A percentile compares a stretch with the other conserved stretches of the same genome.
Conservation (phyloP, 2,797 vertebrate species). For the Hipposideros larvatus region DNA sequence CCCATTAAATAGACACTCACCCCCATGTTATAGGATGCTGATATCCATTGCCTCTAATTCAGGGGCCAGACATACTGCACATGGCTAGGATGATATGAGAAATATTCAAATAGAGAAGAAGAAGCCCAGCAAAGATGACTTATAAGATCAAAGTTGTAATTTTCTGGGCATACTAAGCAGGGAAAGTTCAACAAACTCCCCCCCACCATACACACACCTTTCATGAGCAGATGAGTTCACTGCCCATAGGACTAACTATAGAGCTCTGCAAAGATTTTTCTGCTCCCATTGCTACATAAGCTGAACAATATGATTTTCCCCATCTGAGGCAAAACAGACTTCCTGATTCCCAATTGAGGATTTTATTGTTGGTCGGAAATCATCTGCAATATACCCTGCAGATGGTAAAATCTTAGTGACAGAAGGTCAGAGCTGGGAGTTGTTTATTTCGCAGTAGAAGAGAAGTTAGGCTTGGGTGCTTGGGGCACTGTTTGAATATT, state of each 20-base stretch:
- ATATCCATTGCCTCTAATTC: neutral
- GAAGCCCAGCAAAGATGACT: neutral
- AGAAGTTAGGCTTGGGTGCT: neutral
- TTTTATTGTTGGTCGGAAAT: slow-evolving; percentile 42
- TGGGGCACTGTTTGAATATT: slow-evolving; percentile 36
- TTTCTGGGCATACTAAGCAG: neutral
- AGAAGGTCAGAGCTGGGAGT: neutral
- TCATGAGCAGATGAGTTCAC: neutral
- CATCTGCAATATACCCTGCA: neutral
- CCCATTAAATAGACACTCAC: neutral
- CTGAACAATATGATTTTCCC: neutral
- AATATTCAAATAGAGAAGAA: neutral
- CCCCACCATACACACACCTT: too few species aligned
- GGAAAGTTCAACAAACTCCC: neutral
- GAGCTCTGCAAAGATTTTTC: neutral
- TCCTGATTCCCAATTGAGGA: neutral
- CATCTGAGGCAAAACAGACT: neutral
- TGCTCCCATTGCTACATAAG: neutral
- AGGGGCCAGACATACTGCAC: neutral
- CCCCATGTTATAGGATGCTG: neutral
- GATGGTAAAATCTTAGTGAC: slow-evolving; percentile 19
- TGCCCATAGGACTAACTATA: neutral
- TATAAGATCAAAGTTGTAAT: neutral
- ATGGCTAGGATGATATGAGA: neutral
- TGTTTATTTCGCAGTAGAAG: neutral